Evolutionary conservation across 2,113 vertebrate genomes (phyloP), one percentile per base, ranked within the genome.

Genomic region (Opisthocomus hoazin): DNA sequence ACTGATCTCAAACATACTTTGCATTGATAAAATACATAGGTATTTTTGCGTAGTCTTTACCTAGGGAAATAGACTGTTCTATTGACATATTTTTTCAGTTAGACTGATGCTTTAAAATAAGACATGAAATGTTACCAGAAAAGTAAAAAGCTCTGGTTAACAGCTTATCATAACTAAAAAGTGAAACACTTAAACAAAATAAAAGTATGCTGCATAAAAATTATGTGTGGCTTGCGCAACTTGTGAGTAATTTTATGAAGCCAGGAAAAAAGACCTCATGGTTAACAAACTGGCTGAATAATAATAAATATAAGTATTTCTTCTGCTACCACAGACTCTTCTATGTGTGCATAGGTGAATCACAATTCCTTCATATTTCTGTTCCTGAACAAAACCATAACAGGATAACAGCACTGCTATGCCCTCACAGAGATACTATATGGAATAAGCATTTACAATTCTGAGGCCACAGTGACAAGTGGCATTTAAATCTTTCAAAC

Each of bases 191-290:
- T 79, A 57, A 71, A 51, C 18, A 36, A 84, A 54, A 85, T 15
- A 50, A 46, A 88, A 71, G 16, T 45, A 71, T 39, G 48, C 29
- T 69, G 39, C 45, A 26, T 71, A 89, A 75, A 73, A 94, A 90
- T 77, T 23, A 81, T 2, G 5, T 63, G 58, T 75, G 65, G 61
- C 22, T 86, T 93, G 79, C 29, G 79, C 63, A 96, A 90, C 34
- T 69, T 88, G 19, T 89, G 73, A 93, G 46, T 87, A 84, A 89
- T 89, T 89, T 87, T 63, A 75, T 26, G 71, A 93, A 93, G 53
- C 68, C 77, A 92, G 77, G 80, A 92, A 92, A 96, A 93, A 82
- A 87, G 45, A 90, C 48, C 48, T 92, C 75, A 90, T 73, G 57
- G 65, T 92, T 96, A 94, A 90, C 75, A 90, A 75, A 71, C 20